Evolutionary conservation across 2,888 invertebrate genomes (phyloP).

Genomic region (Steromphala cineraria): DNA sequence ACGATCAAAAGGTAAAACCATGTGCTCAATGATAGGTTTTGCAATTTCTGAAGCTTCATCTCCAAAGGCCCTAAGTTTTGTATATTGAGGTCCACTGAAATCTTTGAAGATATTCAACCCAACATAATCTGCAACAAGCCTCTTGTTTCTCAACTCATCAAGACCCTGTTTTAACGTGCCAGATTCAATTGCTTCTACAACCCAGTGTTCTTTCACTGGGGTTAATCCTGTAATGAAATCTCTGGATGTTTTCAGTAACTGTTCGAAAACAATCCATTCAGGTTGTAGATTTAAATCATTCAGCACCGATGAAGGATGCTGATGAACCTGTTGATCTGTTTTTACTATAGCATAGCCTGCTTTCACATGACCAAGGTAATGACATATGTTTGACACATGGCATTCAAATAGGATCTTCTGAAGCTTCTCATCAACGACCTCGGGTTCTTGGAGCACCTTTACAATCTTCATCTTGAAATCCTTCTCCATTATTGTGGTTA

Average conservation of each 20-base stretch:
- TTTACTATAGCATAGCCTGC: conserved; percentile 60
- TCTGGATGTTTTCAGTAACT: conserved; percentile 57
- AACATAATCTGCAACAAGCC: conserved; percentile 40
- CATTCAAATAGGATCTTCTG: conserved; percentile 55
- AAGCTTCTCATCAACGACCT: conserved; percentile 36
- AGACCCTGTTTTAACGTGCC: conserved; percentile 41
- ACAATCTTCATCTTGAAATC: conserved; percentile 45
- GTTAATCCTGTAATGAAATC: conserved; percentile 64
- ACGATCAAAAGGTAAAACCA: conserved; percentile 40
- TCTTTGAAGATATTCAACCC: conserved; percentile 47
- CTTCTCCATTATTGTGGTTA: conserved; percentile 45
- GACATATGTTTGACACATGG: conserved; percentile 55
- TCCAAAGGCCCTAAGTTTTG: conserved; percentile 47
- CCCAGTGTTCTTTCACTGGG: conserved; percentile 52
- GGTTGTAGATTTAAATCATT: conserved; percentile 50
- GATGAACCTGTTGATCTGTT: conserved; percentile 46
- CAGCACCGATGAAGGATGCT: conserved; percentile 68
- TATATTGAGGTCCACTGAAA: conserved; percentile 55
- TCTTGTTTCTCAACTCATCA: conserved; percentile 37
- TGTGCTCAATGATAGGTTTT: conserved; percentile 40
- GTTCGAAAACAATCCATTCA: conserved; percentile 62
- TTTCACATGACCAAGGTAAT: conserved; percentile 59
- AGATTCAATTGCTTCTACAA: conserved; percentile 39
- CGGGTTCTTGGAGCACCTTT: conserved; percentile 36
- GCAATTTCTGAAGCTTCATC: conserved; percentile 32